Evolutionary conservation across 2,888 invertebrate genomes (phyloP), one percentile per base, ranked within the genome.

Genomic region (Diaperis boleti): DNA sequence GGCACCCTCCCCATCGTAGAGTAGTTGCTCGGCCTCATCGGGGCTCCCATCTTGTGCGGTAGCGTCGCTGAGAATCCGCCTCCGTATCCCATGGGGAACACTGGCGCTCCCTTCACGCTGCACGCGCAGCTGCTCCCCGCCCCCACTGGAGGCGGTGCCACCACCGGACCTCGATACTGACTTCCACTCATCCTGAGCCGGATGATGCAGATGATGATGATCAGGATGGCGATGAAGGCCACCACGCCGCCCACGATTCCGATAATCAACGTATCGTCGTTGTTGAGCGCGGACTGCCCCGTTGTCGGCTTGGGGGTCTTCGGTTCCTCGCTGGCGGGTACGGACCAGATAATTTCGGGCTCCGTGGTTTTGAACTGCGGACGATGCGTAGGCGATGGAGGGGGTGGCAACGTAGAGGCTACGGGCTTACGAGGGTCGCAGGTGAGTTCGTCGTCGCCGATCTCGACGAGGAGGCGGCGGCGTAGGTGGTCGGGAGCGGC

Each of bases 241-340:
- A 96, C 94, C 0, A 95, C 95, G 1, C 95, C 95, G 0, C 95
- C 95, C 0, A 95, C 95, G 69, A 96, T 95, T n/a, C 94, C 94
- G 62, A 96, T 95, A 50, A 96, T 95, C n/a, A 96, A 83, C 2
- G 94, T 95, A 72, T 95, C 95, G 73, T 96, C 95, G 73, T 94
- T 95, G 56, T 87, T 90, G 7, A 92, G 86, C 0, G 89, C 82
- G 5, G 85, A 84, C 61, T 85, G 84, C 1, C 85, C 85, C 1
- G 84, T 79, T 18, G 83, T 85, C 8, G 86, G 86, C 39, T 85
- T 85, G 79, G 88, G 89, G 0, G 82, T 82, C 72, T 85, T 83
- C 72, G 85, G 81, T 15, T 87, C 83, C 60, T 89, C 84, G 29
- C 87, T 87, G 0, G 89, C 85, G 2, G 93, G 90, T 8, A 92